Evolutionary conservation across 1,140 invertebrate species (phyloP), one percentile per base, ranked within the genome.

Genomic region (Rhyacophila brunnea): DNA sequence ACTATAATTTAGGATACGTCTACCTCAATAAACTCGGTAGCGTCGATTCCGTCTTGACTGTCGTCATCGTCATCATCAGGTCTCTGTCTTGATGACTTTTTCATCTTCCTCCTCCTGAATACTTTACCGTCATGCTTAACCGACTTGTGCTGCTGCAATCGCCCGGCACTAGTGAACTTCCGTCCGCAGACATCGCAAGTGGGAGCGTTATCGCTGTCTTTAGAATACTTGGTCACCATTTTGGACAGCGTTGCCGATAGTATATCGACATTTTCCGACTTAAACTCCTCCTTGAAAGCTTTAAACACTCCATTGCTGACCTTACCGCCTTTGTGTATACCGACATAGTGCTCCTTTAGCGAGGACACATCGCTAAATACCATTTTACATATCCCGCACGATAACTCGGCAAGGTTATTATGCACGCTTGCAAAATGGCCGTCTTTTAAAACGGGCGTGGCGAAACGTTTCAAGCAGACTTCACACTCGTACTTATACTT

Each of bases 91-190:
- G 23, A 28, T 9, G n/a, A n/a, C 23, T 28, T 28, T 28, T 28
- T 28, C 4, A 3, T 28, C 23, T 28, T 28, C 23, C 9, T 28
- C 23, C 23, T 28, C 23, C 23, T 28, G 23, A 28, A 28, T 5
- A 9, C 23, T 9, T 28, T 28, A 14, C 47, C 50, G 1, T 15
- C 20, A 13, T 53, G 50, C 19, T 28, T 5, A 1, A 53, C 40
- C n/a, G 50, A 11, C 2, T 28, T 28, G 13, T 53, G 50, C 23
- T 53, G 50, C 11, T 42, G 19, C 7, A 53, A 15, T 1, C 50
- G 7, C 6, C 50, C 50, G 6, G 32, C 6, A 19, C 50, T 53
- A 3, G 50, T 53, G 50, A 53, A 53, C 9, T 44, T 53, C 20
- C 50, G 10, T 10, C 23, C 40, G 20, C 50, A 53, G 11, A 44